Base-by-base conservation (phyloP, 2,888 invertebrate species). In the Drosophila mettleri region DNA sequence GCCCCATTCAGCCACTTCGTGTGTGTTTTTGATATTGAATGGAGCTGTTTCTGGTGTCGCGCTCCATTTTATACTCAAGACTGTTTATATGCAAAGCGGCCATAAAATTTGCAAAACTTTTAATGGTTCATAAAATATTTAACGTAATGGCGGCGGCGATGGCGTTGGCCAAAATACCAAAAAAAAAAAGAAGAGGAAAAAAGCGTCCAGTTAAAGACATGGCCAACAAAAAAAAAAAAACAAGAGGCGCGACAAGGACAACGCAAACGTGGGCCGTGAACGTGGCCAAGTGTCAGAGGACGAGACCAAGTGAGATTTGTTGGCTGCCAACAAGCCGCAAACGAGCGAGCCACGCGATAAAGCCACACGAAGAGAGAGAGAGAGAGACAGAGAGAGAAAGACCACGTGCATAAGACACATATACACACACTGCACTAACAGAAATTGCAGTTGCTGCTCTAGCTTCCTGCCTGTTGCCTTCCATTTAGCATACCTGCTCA, bases 121-220 rank as follows among this genome's bases (percentile, higher is more conserved):
- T 86, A 86, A 86, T 89, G 88, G 89, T 83, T 86, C 86, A 86
- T 86, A 86, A 89, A 86, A 86, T 89, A 86, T 86, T 89, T 88
- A 89, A 89, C 83, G 70, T 86, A 86, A 89, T 89, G 89, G 76
- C 73, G 67, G 55, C 51, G 77, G 48, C 43, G 54, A 22, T 36
- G 29, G n/a, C 66, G 29, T 29, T 49, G 60, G 57, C 81, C 80
- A 78, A n/a, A n/a, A n/a, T n/a, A 61, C 29, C 20, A 7, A 16
- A 29, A 46, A 45, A 45, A 45, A 45, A 45, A 16, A 46, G 6
- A 46, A 27, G 3, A 8, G 3, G 16, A 3, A 2, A 27, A 12
- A 22, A 16, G n/a, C 16, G 29, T 8, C 48, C 61, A 60, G 80
- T 88, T 82, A 86, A 82, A 80, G 86, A 87, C 86, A 65, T 52